phyloP scores from a whole-genome alignment of 2,113 vertebrate species.

The Pterocles burchelli region DNA sequence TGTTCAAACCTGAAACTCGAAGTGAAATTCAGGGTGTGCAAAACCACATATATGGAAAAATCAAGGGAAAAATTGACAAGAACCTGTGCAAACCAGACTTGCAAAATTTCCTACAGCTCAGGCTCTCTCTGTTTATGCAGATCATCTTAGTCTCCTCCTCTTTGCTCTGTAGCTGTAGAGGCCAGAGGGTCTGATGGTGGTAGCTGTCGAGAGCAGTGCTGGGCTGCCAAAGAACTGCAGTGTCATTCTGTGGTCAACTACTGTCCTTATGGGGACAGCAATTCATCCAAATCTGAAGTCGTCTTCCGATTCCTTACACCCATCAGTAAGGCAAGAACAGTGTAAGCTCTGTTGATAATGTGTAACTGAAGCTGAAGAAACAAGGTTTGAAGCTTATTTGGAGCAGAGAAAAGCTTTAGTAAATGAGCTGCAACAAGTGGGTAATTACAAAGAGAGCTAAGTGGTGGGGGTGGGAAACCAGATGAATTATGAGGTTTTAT shows the following conservation, averaged over 20 bases:
- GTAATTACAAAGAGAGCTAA: background rate
- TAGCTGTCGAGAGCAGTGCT: background rate
- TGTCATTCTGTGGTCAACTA: background rate
- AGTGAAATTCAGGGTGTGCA: background rate
- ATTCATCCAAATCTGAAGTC: background rate
- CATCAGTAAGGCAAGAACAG: background rate
- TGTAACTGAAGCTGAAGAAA: background rate
- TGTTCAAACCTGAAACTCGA: slow-evolving; percentile 8
- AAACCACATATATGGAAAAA: background rate
- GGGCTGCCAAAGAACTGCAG: background rate
- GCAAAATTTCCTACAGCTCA: background rate
- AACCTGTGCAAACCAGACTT: background rate
- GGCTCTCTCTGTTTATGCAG: background rate
- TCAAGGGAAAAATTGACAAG: background rate
- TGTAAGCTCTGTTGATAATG: background rate
- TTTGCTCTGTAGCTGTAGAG: background rate
- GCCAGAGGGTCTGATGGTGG: background rate
- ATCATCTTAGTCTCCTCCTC: background rate
- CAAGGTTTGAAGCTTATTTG: background rate
- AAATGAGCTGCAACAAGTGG: background rate
- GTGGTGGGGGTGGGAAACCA: background rate
- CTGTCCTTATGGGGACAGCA: background rate
- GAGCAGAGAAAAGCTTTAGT: background rate
- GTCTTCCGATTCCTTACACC: background rate
- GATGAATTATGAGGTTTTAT: background rate